Evolutionary conservation across 2,113 vertebrate genomes (phyloP).

Genomic region (Drymodes brunneopygia): DNA sequence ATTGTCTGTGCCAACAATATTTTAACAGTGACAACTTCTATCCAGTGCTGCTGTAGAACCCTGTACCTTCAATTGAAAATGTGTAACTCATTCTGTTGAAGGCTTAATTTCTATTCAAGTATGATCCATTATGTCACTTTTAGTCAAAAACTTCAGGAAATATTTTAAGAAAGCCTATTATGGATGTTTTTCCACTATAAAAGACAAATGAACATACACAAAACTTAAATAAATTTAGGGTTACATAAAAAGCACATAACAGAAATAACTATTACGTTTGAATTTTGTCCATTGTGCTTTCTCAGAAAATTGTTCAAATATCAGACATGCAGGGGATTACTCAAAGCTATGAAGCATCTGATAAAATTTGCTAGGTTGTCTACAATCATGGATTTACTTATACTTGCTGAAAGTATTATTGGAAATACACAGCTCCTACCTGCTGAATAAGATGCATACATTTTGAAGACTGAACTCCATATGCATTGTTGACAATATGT

Average conservation of each 20-base stretch:
- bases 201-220: background rate
- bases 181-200: background rate
- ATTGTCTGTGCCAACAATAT: background rate
- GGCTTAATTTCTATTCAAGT: background rate
- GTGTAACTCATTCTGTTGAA: background rate
- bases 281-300: background rate
- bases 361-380: background rate
- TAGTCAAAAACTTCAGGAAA: background rate
- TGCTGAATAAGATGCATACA: constrained; percentile 98
- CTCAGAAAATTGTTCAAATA: background rate
- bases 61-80: background rate
- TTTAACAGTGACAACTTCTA: background rate
- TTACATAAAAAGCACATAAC: background rate
- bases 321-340: background rate
- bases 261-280: background rate
- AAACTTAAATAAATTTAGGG: background rate
- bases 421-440: constrained; percentile 70
- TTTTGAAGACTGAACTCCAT: constrained; percentile 94
- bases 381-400: background rate
- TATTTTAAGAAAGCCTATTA: background rate
- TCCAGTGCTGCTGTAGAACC: background rate
- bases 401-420: background rate
- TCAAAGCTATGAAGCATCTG: background rate
- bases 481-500: constrained; percentile 96
- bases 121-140: background rate